These are phyloP conservation scores for Parasteatoda tepidariorum DNA, from an alignment of 1,140 invertebrate species.

Conservation along the genomic window DNA sequence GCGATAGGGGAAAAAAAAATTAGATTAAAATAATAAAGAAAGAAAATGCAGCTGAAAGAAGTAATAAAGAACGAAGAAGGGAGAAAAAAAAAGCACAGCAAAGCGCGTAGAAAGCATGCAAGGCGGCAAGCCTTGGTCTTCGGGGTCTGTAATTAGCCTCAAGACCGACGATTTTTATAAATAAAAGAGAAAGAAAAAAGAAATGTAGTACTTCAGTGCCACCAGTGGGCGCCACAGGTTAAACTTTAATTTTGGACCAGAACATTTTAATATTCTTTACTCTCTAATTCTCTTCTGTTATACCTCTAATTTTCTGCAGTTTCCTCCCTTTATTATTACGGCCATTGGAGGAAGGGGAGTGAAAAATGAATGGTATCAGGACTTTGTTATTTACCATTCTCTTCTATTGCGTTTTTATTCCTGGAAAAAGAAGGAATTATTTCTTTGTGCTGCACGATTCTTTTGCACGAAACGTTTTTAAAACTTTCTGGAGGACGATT, in stretches of 20 bases:
- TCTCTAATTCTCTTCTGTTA: slow-evolving; percentile 35
- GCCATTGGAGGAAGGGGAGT: slow-evolving; percentile 3
- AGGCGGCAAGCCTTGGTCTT: slow-evolving; percentile 48
- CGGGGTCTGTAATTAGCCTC: slow-evolving; percentile 25
- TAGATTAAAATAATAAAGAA: slow-evolving; percentile 33
- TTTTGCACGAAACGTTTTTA: neutral
- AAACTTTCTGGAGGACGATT: too few relatives aligned
- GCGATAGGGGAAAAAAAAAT: neutral
- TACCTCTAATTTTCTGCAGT: slow-evolving; percentile 25
- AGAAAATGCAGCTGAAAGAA: slow-evolving; percentile 4
- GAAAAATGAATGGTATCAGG: slow-evolving; percentile 5
- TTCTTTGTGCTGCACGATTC: too few relatives aligned
- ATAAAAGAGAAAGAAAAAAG: slow-evolving; percentile 3
- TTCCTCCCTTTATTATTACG: slow-evolving; percentile 17
- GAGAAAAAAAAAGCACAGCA: neutral
- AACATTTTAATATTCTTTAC: slow-evolving; percentile 24
- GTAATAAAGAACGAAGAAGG: neutral
- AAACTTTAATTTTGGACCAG: slow-evolving; percentile 46
- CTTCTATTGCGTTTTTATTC: too few relatives aligned
- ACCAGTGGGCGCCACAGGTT: slow-evolving; percentile 51
- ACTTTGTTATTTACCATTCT: slow-evolving; percentile 14
- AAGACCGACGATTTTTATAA: slow-evolving; percentile 29
- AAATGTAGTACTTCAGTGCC: neutral
- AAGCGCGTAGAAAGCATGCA: slow-evolving; percentile 28
- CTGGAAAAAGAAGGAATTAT: too few relatives aligned